phyloP scores from a whole-genome alignment of 2,888 invertebrate species.

The Spilosoma lubricipeda region DNA sequence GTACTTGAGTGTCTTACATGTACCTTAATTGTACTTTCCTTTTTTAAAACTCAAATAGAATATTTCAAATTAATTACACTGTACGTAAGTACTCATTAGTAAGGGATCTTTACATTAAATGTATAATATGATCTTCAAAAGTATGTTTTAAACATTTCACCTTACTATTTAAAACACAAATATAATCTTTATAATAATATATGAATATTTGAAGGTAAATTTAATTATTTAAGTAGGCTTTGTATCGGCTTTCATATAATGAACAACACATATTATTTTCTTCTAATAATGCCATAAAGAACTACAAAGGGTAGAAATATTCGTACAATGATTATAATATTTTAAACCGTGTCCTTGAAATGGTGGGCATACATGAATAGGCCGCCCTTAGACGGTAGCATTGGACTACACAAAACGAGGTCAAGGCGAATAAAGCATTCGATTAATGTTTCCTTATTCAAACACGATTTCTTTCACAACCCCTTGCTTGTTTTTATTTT shows the following conservation, averaged over 20 bases:
- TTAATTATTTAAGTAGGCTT: background rate
- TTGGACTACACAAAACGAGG: slow-evolving; percentile 53
- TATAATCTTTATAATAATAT: background rate
- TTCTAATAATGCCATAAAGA: background rate
- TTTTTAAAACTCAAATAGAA: background rate
- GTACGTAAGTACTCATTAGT: background rate
- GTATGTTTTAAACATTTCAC: background rate
- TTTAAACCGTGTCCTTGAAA: slow-evolving; percentile 53
- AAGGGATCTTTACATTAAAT: background rate
- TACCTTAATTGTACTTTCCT: background rate
- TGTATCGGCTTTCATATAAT: background rate
- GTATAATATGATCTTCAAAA: background rate
- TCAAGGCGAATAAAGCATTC: slow-evolving; percentile 56
- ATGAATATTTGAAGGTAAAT: background rate
- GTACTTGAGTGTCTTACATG: background rate
- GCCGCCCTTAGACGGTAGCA: slow-evolving; percentile 47
- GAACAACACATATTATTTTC: background rate
- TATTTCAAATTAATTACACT: background rate
- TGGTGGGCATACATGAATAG: slow-evolving; percentile 46
- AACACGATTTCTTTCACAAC: slow-evolving; percentile 53
- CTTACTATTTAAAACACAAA: background rate
- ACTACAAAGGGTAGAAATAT: slow-evolving; percentile 7
- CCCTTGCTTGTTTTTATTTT: slow-evolving; percentile 47
- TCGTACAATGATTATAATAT: slow-evolving; percentile 31
- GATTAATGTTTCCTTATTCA: slow-evolving; percentile 57